A percentile compares a stretch with the other conserved stretches of the same genome.
Evolutionary conservation across 2,113 vertebrate genomes (phyloP).

Genomic region (Halichoeres trimaculatus): DNA sequence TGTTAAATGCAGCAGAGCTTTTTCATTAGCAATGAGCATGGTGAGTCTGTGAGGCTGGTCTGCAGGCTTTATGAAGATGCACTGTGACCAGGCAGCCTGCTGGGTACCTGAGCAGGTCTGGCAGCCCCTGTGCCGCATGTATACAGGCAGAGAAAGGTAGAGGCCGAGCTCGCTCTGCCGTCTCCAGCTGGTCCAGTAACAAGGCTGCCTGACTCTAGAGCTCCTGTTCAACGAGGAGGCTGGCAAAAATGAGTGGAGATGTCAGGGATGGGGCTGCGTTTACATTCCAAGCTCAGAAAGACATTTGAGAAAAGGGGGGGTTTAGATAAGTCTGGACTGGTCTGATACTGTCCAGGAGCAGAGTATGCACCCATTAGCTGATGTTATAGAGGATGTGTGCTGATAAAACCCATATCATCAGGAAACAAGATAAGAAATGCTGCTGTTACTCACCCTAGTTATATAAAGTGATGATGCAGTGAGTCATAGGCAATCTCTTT

Average conservation of each 20-base stretch:
- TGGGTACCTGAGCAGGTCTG: slow-evolving; percentile 75
- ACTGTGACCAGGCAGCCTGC: background rate
- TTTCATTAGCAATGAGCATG: background rate
- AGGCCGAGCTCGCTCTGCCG: slow-evolving; percentile 66
- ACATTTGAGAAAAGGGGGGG: background rate
- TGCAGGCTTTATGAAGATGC: slow-evolving; percentile 26
- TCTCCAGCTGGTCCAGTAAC: slow-evolving; percentile 74
- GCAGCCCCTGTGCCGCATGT: slow-evolving; percentile 60
- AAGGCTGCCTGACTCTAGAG: slow-evolving; percentile 60
- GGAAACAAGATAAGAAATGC: background rate
- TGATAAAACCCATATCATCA: background rate
- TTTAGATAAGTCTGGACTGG: slow-evolving; percentile 12
- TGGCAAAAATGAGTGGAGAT: slow-evolving; percentile 71
- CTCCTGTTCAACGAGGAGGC: slow-evolving; percentile 74
- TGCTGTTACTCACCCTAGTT: background rate
- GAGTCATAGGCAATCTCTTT: background rate
- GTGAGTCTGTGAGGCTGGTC: slow-evolving; percentile 1
- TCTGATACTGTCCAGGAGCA: slow-evolving; percentile 37
- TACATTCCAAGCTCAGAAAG: slow-evolving; percentile 57
- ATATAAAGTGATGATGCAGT: background rate
- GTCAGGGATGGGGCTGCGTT: slow-evolving; percentile 57
- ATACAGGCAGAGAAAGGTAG: slow-evolving; percentile 76
- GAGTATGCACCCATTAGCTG: background rate
- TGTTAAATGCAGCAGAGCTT: slow-evolving; percentile 44
- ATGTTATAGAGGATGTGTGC: background rate